Base-by-base conservation (phyloP, 2,797 vertebrate species). In the Dallia pectoralis region DNA sequence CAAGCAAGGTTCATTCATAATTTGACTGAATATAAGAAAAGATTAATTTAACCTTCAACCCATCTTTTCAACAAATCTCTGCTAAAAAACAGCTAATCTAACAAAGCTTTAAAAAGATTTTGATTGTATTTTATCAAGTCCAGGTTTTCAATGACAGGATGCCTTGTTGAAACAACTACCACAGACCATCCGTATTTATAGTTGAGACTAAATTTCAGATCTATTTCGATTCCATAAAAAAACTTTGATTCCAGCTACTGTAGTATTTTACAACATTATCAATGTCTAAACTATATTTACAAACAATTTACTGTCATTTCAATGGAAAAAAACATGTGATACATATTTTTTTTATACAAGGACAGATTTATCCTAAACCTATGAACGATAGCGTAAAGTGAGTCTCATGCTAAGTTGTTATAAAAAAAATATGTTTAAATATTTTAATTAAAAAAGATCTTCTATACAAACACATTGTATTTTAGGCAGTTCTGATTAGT, bases 101-200 rank as follows among this genome's bases (percentile, higher is more conserved):
- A 76, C n/a, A 2, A 22, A 75, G 71, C 72, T 75, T 29, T 44
- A 9, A 44, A 44, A 44, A 11, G 18, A 59, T 59, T 59, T 67
- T 56, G 74, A 75, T 70, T 67, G 67, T 79, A 74, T 51, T 29
- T 76, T 74, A 75, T 70, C 67, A 65, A 19, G 66, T 66, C 68
- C 72, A 36, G 72, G 75, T 59, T 82, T 81, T 91, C 89, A 92
- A 91, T 90, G 80, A 83, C 86, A 92, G 92, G 92, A 93, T 90
- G 85, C 81, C 49, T 76, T 62, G 80, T 82, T 82, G 74, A 67
- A 82, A 88, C 64, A 90, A 91, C 84, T 73, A 83, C 73, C 86
- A 86, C 85, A 88, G 74, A 81, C 84, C 80, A 87, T 87, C 87
- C 86, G 88, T 87, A 85, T 90, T 91, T 89, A 84, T 81, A 80